A percentile compares a stretch with the other conserved stretches of the same genome.
Evolutionary conservation across 2,797 vertebrate species (phyloP).

Genomic region (Bradypodion ventrale): DNA sequence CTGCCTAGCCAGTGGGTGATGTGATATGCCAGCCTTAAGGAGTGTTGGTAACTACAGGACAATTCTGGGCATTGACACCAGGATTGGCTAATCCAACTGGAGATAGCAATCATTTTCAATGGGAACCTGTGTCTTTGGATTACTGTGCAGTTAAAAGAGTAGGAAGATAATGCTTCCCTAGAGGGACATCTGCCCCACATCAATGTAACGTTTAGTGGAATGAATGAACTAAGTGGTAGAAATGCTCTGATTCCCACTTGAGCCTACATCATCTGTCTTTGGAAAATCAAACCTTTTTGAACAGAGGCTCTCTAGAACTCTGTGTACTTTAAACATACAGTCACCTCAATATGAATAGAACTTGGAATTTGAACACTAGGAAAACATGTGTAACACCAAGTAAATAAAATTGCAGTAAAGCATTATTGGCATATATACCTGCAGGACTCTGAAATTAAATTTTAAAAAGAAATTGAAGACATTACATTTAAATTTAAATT

Average conservation of each 20-base stretch:
- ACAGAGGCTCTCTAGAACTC: constrained; percentile 38
- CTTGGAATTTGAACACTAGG: constrained; percentile 15
- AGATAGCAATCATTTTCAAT: neutral
- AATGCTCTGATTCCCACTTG: neutral
- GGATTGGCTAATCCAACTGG: neutral
- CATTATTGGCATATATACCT: constrained; percentile 13
- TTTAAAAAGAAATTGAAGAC: neutral
- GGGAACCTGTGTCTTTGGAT: neutral
- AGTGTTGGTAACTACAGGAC: neutral
- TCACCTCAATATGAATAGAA: constrained; percentile 31
- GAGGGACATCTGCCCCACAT: neutral
- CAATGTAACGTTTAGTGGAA: neutral
- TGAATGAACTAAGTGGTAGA: constrained; percentile 1
- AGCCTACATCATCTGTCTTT: constrained; percentile 10
- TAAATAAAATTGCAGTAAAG: constrained; percentile 31
- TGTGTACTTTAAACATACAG: constrained; percentile 44
- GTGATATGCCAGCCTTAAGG: neutral
- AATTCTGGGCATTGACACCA: neutral
- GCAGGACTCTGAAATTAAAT: neutral
- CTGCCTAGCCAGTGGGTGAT: no score
- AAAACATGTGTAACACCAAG: constrained; percentile 30
- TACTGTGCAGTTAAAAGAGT: neutral
- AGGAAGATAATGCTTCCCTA: neutral
- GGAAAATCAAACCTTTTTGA: constrained; percentile 38
- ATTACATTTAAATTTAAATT: neutral